phyloP scores from a whole-genome alignment of 92 coral and sea anemone genomes.

The Micromussa lordhowensis region DNA sequence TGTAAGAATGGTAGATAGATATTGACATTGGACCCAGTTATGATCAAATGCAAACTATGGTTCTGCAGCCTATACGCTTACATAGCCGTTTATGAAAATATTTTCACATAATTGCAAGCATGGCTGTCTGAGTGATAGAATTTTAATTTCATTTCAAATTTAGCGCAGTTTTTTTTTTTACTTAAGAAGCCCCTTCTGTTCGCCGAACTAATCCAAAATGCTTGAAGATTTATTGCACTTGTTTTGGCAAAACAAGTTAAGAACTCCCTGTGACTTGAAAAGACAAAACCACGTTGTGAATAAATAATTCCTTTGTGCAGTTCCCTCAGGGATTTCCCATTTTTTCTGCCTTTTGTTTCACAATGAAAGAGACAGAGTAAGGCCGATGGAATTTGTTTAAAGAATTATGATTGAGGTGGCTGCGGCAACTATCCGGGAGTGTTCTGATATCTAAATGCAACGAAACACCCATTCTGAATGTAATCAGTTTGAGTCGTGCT shows the following conservation, averaged over 20 bases:
- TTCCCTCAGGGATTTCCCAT: slow-evolving; percentile 21
- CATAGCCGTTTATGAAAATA: background rate
- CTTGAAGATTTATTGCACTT: background rate
- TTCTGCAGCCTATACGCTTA: background rate
- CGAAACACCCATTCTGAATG: background rate
- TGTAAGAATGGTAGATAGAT: too few relatives aligned
- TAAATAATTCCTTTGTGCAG: background rate
- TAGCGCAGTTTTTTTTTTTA: too few relatives aligned
- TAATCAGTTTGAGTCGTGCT: background rate
- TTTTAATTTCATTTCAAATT: too few relatives aligned
- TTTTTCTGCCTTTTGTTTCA: background rate
- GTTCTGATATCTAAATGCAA: background rate
- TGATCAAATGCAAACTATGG: too few relatives aligned
- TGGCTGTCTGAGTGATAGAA: too few relatives aligned
- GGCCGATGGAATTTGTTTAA: background rate
- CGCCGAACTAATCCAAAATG: background rate
- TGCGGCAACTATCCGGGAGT: background rate
- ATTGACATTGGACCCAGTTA: too few relatives aligned
- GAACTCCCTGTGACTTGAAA: background rate
- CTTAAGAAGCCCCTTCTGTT: background rate
- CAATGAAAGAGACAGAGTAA: background rate
- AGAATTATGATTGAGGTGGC: background rate
- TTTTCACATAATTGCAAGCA: too few relatives aligned
- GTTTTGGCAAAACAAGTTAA: background rate
- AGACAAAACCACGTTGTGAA: slow-evolving; percentile 5